Percentiles rank a stretch among this genome's conserved stretches.
phyloP scores from a whole-genome alignment of 2,888 invertebrate genomes.

The Pelosia muscerda region DNA sequence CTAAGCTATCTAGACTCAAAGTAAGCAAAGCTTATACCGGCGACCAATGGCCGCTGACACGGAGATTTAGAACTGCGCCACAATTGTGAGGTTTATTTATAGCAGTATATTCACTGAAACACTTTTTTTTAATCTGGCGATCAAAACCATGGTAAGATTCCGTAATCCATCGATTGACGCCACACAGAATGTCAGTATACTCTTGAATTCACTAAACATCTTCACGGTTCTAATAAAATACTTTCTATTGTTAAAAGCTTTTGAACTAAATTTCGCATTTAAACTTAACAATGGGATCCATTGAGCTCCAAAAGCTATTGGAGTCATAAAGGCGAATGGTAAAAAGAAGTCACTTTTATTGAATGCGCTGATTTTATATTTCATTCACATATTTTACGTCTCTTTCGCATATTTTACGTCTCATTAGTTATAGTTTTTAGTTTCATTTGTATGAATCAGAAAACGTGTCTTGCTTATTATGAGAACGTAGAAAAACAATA shows the following conservation, averaged over 20 bases:
- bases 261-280: not conserved
- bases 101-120: not conserved
- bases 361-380: not conserved
- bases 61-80: not conserved
- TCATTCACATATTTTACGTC: not conserved
- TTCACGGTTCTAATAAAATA: not conserved
- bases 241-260: not conserved
- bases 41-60: not conserved
- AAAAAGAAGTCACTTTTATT: slow-evolving; percentile 1
- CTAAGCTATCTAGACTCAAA: too few relatives aligned
- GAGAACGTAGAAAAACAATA: too few relatives aligned
- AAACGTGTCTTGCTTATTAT: too few relatives aligned
- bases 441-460: too few relatives aligned
- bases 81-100: not conserved
- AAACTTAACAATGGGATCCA: slow-evolving; percentile 2
- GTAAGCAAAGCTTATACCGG: too few relatives aligned
- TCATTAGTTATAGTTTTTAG: too few relatives aligned
- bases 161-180: not conserved
- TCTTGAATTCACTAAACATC: not conserved
- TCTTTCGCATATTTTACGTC: not conserved
- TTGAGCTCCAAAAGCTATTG: not conserved
- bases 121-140: not conserved
- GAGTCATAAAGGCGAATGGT: not conserved
- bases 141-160: not conserved
- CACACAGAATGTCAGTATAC: not conserved